Evolutionary conservation across 2,888 invertebrate species (phyloP).

Genomic region (Trachelus iudaicus): DNA sequence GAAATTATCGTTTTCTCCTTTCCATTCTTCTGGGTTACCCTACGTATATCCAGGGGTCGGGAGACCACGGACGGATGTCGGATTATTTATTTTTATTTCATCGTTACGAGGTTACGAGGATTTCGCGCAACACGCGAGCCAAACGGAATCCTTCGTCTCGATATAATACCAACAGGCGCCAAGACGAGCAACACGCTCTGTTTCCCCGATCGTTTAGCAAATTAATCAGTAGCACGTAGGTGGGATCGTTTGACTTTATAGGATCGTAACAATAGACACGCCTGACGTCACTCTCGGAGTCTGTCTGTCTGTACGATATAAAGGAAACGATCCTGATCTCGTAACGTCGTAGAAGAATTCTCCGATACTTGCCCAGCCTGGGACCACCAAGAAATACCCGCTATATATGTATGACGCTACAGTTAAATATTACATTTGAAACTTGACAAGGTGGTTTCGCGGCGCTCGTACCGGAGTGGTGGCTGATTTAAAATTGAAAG

Average conservation of each 20-base stretch:
- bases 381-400: neutral
- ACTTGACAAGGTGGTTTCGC: neutral
- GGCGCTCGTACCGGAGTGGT: neutral
- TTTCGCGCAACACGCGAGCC: neutral
- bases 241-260: neutral
- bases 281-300: neutral
- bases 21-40: neutral
- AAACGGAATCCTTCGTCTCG: neutral
- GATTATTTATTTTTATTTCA: constrained; percentile 3
- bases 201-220: neutral
- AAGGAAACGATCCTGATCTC: neutral
- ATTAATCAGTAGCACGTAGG: constrained; percentile 2
- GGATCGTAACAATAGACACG: neutral
- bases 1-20: constrained; percentile 1
- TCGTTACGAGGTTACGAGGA: neutral
- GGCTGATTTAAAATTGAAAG: neutral
- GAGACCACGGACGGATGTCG: neutral
- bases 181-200: neutral
- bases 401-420: neutral
- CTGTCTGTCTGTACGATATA: neutral
- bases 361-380: neutral
- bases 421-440: neutral
- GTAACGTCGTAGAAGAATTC: neutral
- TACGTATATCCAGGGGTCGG: neutral
- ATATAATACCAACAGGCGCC: neutral